Conservation (phyloP, 2,888 invertebrate species). For the Eupithecia centaureata region DNA sequence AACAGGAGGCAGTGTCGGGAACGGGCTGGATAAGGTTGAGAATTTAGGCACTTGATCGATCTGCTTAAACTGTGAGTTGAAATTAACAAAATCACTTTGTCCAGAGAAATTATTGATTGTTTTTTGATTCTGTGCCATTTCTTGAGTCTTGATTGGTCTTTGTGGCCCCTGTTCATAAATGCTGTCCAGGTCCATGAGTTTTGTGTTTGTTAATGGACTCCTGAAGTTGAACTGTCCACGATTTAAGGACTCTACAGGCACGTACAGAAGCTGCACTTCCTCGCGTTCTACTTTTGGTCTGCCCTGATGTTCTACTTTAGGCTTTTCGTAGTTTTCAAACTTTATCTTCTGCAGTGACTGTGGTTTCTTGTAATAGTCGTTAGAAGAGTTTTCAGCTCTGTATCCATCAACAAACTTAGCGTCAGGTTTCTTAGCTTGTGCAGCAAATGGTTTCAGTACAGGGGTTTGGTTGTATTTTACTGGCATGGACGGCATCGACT, state of each 20-base stretch:
- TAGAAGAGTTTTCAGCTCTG: constrained; percentile 65
- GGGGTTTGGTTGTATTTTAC: constrained; percentile 40
- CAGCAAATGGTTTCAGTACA: constrained; percentile 61
- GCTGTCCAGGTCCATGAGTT: constrained; percentile 62
- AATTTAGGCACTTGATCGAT: constrained; percentile 70
- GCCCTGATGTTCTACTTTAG: constrained; percentile 44
- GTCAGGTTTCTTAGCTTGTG: constrained; percentile 61
- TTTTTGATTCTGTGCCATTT: constrained; percentile 59
- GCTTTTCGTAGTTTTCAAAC: constrained; percentile 63
- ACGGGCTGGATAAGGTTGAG: constrained; percentile 68
- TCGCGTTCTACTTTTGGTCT: constrained; percentile 78
- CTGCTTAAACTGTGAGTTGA: constrained; percentile 60
- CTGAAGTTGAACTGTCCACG: constrained; percentile 75
- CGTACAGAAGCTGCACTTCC: constrained; percentile 91
- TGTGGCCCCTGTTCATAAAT: constrained; percentile 61
- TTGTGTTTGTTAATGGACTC: constrained; percentile 58
- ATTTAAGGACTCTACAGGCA: constrained; percentile 90
- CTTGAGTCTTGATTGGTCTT: constrained; percentile 58
- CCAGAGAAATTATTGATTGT: constrained; percentile 58
- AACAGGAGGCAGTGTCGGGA: constrained; percentile 71
- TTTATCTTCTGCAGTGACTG: constrained; percentile 74
- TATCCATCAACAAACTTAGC: constrained; percentile 76
- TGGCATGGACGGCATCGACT: constrained; percentile 32
- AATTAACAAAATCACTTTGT: constrained; percentile 66
- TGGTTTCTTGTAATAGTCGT: constrained; percentile 57